phyloP scores from a whole-genome alignment of 2,888 invertebrate genomes.

The Meta bourneti region DNA sequence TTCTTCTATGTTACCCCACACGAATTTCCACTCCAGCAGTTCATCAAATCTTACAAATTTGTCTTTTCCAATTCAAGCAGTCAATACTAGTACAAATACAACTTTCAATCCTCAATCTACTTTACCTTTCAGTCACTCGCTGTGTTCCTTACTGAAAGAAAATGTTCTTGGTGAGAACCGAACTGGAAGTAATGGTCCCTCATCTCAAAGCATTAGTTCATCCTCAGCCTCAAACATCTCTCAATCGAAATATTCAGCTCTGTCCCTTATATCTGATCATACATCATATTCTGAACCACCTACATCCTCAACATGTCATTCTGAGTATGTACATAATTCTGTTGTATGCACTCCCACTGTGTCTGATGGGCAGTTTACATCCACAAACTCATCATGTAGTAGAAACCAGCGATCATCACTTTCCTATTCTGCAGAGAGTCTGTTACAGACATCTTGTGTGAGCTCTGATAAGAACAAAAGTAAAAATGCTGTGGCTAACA shows the following conservation, averaged over 20 bases:
- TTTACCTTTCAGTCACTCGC: slow-evolving; percentile 61
- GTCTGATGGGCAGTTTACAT: slow-evolving; percentile 60
- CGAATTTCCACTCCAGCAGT: slow-evolving; percentile 45
- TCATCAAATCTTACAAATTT: slow-evolving; percentile 28
- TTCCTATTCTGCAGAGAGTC: slow-evolving; percentile 76
- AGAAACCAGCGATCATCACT: slow-evolving; percentile 64
- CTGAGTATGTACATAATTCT: slow-evolving; percentile 58
- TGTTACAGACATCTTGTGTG: slow-evolving; percentile 72
- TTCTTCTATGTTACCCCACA: slow-evolving; percentile 25
- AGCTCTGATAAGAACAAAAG: slow-evolving; percentile 65
- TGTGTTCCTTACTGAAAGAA: slow-evolving; percentile 72
- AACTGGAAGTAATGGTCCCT: slow-evolving; percentile 40
- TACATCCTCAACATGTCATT: slow-evolving; percentile 54
- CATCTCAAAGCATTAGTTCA: slow-evolving; percentile 23
- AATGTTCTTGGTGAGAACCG: slow-evolving; percentile 53
- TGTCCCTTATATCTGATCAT: slow-evolving; percentile 72
- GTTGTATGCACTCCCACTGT: slow-evolving; percentile 53
- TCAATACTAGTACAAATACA: slow-evolving; percentile 19
- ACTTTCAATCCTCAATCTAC: slow-evolving; percentile 40
- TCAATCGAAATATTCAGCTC: slow-evolving; percentile 73
- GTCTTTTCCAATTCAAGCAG: slow-evolving; percentile 42
- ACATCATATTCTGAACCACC: slow-evolving; percentile 62
- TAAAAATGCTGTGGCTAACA: slow-evolving; percentile 40
- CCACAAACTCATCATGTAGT: slow-evolving; percentile 41
- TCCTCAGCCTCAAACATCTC: slow-evolving; percentile 56